A percentile compares a stretch with the other conserved stretches of the same genome.
Evolutionary conservation across 1,140 invertebrate species (phyloP).

Genomic region (Ceratosolen solmsi): DNA sequence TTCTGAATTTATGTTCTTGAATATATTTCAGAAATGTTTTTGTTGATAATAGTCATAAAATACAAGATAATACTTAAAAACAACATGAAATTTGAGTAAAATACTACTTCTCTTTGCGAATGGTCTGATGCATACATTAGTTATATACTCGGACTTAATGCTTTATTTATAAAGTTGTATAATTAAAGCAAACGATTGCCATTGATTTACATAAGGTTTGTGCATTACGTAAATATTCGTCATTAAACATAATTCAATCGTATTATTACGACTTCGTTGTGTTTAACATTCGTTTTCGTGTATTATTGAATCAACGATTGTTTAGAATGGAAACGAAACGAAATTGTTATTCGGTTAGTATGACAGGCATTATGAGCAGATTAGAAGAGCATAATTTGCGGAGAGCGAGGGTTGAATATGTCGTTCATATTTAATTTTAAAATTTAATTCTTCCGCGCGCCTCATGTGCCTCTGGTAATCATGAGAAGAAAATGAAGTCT

Average conservation of each 20-base stretch:
- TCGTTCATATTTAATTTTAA: slow-evolving; percentile 20
- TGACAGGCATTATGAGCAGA: neutral
- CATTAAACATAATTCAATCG: too few relatives aligned
- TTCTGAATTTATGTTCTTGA: neutral
- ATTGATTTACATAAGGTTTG: too few relatives aligned
- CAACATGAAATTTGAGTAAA: too few relatives aligned
- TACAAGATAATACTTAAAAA: neutral
- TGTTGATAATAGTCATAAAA: neutral
- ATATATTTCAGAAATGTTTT: slow-evolving; percentile 2
- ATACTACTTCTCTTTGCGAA: too few relatives aligned
- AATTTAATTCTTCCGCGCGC: slow-evolving; percentile 40
- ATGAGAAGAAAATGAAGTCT: slow-evolving; percentile 55
- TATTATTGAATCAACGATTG: neutral
- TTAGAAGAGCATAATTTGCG: slow-evolving; percentile 3
- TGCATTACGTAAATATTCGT: too few relatives aligned
- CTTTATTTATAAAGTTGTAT: too few relatives aligned
- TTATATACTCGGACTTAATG: too few relatives aligned
- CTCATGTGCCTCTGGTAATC: slow-evolving; percentile 53
- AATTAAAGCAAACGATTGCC: too few relatives aligned
- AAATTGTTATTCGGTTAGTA: neutral
- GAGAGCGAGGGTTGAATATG: neutral
- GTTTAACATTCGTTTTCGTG: too few relatives aligned
- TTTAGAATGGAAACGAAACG: neutral
- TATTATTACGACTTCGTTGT: too few relatives aligned
- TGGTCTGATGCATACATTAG: too few relatives aligned